These are phyloP conservation scores for Incurvaria masculella DNA, from an alignment of 2,888 invertebrate genomes.

Conservation along the genomic window DNA sequence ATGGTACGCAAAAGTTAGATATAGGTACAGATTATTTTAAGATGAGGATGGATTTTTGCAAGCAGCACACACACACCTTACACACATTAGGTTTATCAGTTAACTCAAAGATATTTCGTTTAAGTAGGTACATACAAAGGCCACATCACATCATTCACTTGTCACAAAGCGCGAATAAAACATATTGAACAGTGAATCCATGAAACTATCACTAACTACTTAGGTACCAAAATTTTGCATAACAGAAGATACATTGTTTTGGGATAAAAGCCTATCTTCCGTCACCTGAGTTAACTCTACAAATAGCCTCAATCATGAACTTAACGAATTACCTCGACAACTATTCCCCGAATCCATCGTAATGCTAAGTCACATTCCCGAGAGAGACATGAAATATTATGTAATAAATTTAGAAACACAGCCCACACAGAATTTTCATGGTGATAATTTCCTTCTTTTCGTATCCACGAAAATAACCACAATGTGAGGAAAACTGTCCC, in stretches of 20 bases:
- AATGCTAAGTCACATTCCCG: too few relatives aligned
- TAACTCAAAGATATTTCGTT: slow-evolving; percentile 36
- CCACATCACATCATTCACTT: slow-evolving; percentile 53
- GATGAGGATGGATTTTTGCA: slow-evolving; percentile 25
- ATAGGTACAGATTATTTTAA: too few relatives aligned
- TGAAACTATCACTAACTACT: not conserved
- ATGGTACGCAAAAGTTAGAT: too few relatives aligned
- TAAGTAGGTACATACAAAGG: slow-evolving; percentile 48
- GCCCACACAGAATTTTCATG: not conserved
- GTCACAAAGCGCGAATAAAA: slow-evolving; percentile 50
- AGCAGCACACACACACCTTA: slow-evolving; percentile 45
- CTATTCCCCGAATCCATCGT: too few relatives aligned
- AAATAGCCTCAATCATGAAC: too few relatives aligned
- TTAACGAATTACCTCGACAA: too few relatives aligned
- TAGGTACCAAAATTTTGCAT: too few relatives aligned
- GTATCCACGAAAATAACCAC: not conserved
- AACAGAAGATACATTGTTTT: too few relatives aligned
- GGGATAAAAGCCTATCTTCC: too few relatives aligned
- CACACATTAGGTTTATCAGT: too few relatives aligned
- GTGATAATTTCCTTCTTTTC: not conserved
- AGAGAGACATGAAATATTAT: too few relatives aligned
- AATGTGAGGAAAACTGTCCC: not conserved
- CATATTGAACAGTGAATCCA: slow-evolving; percentile 2
- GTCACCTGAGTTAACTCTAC: too few relatives aligned
- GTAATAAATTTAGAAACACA: not conserved